Base-by-base conservation (phyloP, 35 echinoderm and acorn worm genomes). In the Apostichopus parvimensis region DNA sequence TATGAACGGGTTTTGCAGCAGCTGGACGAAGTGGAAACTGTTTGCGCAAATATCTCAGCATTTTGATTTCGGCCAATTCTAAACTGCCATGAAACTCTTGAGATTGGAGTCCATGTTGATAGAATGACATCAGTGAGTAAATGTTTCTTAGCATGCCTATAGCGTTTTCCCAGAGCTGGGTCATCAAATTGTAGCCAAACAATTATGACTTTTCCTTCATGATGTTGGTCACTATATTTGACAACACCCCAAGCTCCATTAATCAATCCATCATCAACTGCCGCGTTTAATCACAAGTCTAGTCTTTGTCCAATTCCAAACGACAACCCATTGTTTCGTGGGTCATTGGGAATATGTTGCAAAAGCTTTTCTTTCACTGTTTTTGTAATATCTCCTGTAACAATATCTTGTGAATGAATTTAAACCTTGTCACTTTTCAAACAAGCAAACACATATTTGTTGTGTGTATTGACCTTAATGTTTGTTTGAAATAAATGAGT, bases 1-100 rank as follows among this genome's bases (percentile, higher is more conserved):
- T 93, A 34, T 93, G 92, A 9, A 93, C 82, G 23, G 92, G 79
- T 87, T 76, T 87, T 13, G 82, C 92, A n/a, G 82, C 25, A n/a
- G 81, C 65, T 57, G 83, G 92, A 26, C 71, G 17, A 8, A 93
- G 15, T 1, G 82, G 92, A 66, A 93, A 93, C 26, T 93, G 92
- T 78, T 87, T 84, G 7, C 83, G 60, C 71, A 58, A 52, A 8
- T n/a, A 87, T 23, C 11, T 87, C 54, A 23, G 82, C 64, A 77
- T 64, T 77, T 77, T 77, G 80, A 6, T 56, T 18, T 18, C 53
- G 82, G 13, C 81, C 71, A 78, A 24, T 68, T 87, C 23, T 28
- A 79, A 93, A 93, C 56, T 87, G 80, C 56, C 82, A 2, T 2
- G 82, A 7, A 1, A 87, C 22, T 57, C 59, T 17, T 9, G 26